A percentile compares a stretch with the other conserved stretches of the same genome.
Conservation (phyloP, 1,140 invertebrate genomes). For the Cryptotermes secundus region DNA sequence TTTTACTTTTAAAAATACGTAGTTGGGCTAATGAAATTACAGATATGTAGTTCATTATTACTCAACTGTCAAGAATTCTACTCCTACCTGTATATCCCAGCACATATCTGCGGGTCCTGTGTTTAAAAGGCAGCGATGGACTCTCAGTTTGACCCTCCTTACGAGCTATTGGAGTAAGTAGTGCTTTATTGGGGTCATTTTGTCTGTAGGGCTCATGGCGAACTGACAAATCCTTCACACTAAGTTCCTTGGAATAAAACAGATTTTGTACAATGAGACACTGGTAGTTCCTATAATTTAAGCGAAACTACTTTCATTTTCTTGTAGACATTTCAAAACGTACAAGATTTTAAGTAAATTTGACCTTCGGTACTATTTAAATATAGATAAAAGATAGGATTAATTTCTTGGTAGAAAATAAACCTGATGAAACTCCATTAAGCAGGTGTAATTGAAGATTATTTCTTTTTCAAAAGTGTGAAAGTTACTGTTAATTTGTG, state of each 20-base stretch:
- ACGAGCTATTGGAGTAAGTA: conserved; percentile 6
- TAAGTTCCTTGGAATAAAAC: conserved; percentile 21
- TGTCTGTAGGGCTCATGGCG: conserved; percentile 27
- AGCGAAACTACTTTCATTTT: neutral
- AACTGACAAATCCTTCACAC: neutral
- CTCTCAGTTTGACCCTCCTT: neutral
- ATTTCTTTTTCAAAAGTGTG: too few species aligned
- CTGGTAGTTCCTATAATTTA: neutral
- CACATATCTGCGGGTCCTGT: conserved; percentile 27
- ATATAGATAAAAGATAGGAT: too few species aligned
- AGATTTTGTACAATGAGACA: neutral
- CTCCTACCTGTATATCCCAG: conserved; percentile 35
- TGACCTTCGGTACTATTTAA: too few species aligned
- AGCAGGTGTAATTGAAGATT: too few species aligned
- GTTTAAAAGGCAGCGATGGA: neutral
- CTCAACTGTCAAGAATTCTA: neutral
- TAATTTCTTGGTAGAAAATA: too few species aligned
- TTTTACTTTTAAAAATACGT: too few species aligned
- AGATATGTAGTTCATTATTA: neutral
- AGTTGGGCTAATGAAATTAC: too few species aligned
- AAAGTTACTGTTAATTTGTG: too few species aligned
- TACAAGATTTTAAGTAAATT: too few species aligned
- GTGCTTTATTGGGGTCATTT: neutral
- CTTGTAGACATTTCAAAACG: too few species aligned
- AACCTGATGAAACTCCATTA: too few species aligned